Conservation (phyloP, 2,888 invertebrate genomes). For the Schrankia costaestrigalis region DNA sequence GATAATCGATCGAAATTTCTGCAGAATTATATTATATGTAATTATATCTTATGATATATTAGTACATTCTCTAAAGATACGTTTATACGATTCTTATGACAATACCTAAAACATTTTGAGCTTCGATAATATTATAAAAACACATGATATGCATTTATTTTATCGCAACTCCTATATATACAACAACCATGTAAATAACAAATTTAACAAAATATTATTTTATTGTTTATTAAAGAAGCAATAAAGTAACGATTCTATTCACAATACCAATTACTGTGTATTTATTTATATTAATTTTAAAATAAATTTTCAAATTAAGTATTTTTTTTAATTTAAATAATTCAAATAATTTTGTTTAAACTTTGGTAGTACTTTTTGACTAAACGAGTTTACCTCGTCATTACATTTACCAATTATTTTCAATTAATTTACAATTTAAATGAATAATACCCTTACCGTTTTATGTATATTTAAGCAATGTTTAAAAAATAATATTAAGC, state of each 20-base stretch:
- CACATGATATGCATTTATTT: constrained; percentile 64
- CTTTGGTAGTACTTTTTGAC: constrained; percentile 58
- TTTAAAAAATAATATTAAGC: constrained; percentile 1
- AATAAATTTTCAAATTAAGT: constrained; percentile 16
- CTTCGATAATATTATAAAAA: constrained; percentile 50
- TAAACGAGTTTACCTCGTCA: constrained; percentile 30
- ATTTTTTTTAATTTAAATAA: constrained; percentile 11
- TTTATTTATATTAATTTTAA: constrained; percentile 19
- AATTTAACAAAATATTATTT: constrained; percentile 58
- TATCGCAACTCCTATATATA: constrained; percentile 51
- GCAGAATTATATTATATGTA: constrained; percentile 27
- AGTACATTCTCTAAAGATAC: constrained; percentile 36
- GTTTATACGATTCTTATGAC: constrained; percentile 39
- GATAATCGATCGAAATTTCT: constrained; percentile 22
- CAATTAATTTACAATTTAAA: constrained; percentile 6
- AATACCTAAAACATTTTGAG: constrained; percentile 56
- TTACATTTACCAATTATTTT: constrained; percentile 19
- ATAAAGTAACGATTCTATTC: constrained; percentile 30
- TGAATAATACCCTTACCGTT: neutral
- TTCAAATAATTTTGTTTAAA: constrained; percentile 34
- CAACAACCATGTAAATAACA: constrained; percentile 55
- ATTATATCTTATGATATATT: constrained; percentile 32
- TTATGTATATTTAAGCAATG: neutral
- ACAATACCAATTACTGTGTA: constrained; percentile 25
- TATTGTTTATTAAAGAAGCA: constrained; percentile 33